These are phyloP conservation scores for Camelus dromedarius DNA, from an alignment of 2,113 vertebrate species.

Conservation along the genomic window DNA sequence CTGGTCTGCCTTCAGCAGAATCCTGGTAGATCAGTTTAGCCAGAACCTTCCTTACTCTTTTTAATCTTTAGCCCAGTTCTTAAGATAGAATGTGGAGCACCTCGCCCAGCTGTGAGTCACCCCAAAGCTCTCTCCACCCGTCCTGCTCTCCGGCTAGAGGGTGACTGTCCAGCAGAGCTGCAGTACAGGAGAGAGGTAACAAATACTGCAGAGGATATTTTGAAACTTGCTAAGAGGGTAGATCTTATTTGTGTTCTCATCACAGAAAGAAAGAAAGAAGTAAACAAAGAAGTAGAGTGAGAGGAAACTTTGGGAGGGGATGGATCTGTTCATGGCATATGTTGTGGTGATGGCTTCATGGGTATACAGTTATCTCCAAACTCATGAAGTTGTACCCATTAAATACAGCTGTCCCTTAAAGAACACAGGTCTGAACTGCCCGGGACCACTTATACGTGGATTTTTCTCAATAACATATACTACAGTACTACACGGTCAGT, in stretches of 20 bases:
- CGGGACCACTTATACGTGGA: background rate
- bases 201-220: background rate
- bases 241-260: background rate
- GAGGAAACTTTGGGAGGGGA: background rate
- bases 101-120: background rate
- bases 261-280: background rate
- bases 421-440: background rate
- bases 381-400: background rate
- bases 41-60: background rate
- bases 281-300: background rate
- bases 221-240: too few species aligned
- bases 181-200: background rate
- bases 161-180: too few species aligned
- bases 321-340: background rate
- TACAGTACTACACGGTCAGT: background rate
- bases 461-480: background rate
- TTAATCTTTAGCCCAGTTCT: background rate
- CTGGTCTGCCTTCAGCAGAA: background rate
- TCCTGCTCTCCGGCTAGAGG: background rate
- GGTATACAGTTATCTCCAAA: background rate
- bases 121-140: background rate
- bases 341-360: background rate
- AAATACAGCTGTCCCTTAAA: background rate
- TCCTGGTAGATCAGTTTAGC: background rate
- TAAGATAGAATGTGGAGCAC: accelerated